phyloP scores from a whole-genome alignment of 2,888 invertebrate species.

The Odontomyia ornata region DNA sequence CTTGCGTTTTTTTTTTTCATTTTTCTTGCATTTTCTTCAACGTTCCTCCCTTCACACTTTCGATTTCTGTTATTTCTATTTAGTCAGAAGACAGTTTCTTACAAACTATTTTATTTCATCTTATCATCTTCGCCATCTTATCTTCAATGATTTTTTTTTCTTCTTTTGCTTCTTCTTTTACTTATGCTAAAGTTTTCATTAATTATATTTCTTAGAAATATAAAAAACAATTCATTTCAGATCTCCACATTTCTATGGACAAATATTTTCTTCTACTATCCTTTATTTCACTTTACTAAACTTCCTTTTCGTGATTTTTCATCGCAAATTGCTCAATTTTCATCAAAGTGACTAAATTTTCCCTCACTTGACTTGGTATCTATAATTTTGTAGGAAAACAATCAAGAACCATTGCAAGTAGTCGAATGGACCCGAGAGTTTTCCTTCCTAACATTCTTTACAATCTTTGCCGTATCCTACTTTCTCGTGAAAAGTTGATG shows the following conservation, averaged over 20 bases:
- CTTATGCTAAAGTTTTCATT: slow-evolving; percentile 27
- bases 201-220: slow-evolving; percentile 43
- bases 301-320: neutral
- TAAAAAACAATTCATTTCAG: slow-evolving; percentile 28
- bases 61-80: slow-evolving; percentile 2
- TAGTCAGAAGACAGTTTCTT: slow-evolving; percentile 24
- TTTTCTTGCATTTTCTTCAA: neutral
- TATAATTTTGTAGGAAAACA: neutral
- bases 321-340: neutral
- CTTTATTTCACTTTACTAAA: neutral
- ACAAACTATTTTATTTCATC: slow-evolving; percentile 12
- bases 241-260: neutral
- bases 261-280: neutral
- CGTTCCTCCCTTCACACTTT: neutral
- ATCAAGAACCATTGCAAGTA: neutral
- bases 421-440: neutral
- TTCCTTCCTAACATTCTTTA: neutral
- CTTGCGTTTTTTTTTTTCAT: neutral
- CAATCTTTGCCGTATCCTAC: neutral
- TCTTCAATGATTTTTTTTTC: neutral
- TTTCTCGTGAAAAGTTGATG: slow-evolving; percentile 13
- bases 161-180: neutral
- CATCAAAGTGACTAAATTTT: neutral
- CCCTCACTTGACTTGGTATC: neutral
- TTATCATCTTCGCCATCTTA: slow-evolving; percentile 18